phyloP scores from a whole-genome alignment of 2,113 vertebrate genomes.

The Rousettus leschenaultii region DNA sequence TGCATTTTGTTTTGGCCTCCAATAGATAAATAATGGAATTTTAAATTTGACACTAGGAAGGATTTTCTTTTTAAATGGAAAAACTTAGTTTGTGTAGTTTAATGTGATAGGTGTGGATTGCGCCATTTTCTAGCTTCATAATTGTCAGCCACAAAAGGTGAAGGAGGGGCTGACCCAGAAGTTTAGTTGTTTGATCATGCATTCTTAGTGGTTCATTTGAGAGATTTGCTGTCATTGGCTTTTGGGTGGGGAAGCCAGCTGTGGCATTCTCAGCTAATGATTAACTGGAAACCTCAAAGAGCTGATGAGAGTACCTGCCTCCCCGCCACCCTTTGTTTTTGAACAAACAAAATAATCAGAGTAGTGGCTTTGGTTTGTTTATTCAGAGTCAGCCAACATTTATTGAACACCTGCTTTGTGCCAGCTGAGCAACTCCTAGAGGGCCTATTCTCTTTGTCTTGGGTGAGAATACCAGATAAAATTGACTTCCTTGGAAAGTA shows the following conservation, averaged over 20 bases:
- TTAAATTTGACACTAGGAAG: constrained; percentile 24
- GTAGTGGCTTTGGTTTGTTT: neutral
- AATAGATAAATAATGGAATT: constrained; percentile 17
- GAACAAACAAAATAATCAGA: neutral
- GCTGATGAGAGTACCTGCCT: neutral
- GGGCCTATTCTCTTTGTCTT: neutral
- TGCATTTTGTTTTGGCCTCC: constrained; percentile 10
- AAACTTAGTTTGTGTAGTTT: constrained; percentile 7
- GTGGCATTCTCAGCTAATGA: neutral
- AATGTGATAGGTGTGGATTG: neutral
- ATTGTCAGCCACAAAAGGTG: neutral
- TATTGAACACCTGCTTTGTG: neutral
- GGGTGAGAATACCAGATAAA: neutral
- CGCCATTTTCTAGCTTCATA: neutral
- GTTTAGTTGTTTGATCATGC: neutral
- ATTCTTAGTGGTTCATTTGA: constrained; percentile 6
- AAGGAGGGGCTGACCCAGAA: neutral
- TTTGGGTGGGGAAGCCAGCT: neutral
- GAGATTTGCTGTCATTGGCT: neutral
- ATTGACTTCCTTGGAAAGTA: constrained; percentile 10
- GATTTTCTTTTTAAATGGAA: constrained; percentile 8
- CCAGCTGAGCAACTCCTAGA: neutral
- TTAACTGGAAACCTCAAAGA: neutral
- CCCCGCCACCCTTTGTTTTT: neutral
- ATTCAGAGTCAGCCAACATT: neutral